Conservation (phyloP, 2,797 vertebrate genomes). For the Gymnocypris eckloni region DNA sequence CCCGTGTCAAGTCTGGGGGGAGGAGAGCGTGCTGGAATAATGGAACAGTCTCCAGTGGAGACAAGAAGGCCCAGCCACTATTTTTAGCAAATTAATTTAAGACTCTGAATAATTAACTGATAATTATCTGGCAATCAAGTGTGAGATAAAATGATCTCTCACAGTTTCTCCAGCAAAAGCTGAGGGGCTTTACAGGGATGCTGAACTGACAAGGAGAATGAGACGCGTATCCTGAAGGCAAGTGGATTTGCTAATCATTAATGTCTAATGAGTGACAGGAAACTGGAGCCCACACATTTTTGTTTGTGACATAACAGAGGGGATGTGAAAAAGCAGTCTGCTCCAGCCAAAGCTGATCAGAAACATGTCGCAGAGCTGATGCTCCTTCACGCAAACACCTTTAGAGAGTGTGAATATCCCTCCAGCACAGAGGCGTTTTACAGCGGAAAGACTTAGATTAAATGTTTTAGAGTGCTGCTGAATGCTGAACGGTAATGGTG, state of each 20-base stretch:
- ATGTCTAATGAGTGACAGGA: constrained; percentile 75
- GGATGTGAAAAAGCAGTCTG: constrained; percentile 35
- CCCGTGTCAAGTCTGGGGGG: constrained; percentile 60
- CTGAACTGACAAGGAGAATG: constrained; percentile 60
- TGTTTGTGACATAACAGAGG: constrained; percentile 70
- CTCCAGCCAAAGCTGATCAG: constrained; percentile 40
- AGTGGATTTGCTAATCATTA: constrained; percentile 74
- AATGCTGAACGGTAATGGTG: neutral
- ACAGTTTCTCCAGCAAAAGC: constrained; percentile 61
- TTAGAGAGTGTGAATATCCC: constrained; percentile 14
- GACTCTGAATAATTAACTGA: constrained; percentile 86
- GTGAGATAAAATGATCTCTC: constrained; percentile 80
- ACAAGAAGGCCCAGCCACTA: constrained; percentile 74
- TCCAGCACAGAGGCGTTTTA: constrained; percentile 1
- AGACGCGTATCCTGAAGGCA: constrained; percentile 64
- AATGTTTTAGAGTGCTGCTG: neutral
- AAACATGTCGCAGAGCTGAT: constrained; percentile 24
- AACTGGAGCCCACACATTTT: constrained; percentile 68
- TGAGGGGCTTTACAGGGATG: constrained; percentile 55
- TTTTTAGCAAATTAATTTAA: constrained; percentile 87
- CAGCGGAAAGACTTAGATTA: neutral
- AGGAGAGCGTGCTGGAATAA: constrained; percentile 63
- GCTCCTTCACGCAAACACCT: constrained; percentile 32
- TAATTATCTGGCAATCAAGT: constrained; percentile 86
- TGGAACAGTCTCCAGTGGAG: constrained; percentile 76